phyloP scores from a whole-genome alignment of 1,140 invertebrate species.

The Phymorhynchus buccinoides region DNA sequence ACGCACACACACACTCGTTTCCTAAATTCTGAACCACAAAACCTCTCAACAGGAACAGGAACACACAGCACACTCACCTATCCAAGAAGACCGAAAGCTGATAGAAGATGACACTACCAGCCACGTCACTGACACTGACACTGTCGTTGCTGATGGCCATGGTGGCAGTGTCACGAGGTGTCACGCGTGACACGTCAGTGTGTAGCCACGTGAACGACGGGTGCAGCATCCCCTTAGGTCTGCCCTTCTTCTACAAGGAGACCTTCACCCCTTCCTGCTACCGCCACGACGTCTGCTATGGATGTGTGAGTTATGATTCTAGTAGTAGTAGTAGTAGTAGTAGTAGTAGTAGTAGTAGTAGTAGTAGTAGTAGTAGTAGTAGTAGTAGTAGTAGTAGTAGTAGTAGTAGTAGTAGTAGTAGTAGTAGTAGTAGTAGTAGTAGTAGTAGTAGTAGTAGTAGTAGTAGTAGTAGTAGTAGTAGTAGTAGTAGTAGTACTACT shows the following conservation, averaged over 20 bases:
- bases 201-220: conserved; percentile 41
- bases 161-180: not conserved
- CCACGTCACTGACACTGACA: not conserved
- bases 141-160: not conserved
- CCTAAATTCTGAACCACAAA: not conserved
- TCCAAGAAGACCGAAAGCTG: not conserved
- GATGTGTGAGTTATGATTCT: conserved; percentile 61
- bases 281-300: conserved; percentile 57
- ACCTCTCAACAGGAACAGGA: not conserved
- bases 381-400: too few relatives aligned
- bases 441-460: too few relatives aligned
- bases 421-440: too few relatives aligned
- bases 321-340: too few relatives aligned
- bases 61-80: not conserved
- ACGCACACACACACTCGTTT: not conserved
- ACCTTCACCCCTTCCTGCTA: conserved; percentile 52
- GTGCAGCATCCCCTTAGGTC: conserved; percentile 48
- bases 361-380: too few relatives aligned
- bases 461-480: too few relatives aligned
- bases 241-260: conserved; percentile 50
- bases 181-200: not conserved
- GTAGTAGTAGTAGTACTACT: too few relatives aligned
- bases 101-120: not conserved
- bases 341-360: too few relatives aligned
- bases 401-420: too few relatives aligned